Evolutionary conservation across 2,113 vertebrate genomes (phyloP), one percentile per base, ranked within the genome.

Genomic region (Pygoscelis adeliae): DNA sequence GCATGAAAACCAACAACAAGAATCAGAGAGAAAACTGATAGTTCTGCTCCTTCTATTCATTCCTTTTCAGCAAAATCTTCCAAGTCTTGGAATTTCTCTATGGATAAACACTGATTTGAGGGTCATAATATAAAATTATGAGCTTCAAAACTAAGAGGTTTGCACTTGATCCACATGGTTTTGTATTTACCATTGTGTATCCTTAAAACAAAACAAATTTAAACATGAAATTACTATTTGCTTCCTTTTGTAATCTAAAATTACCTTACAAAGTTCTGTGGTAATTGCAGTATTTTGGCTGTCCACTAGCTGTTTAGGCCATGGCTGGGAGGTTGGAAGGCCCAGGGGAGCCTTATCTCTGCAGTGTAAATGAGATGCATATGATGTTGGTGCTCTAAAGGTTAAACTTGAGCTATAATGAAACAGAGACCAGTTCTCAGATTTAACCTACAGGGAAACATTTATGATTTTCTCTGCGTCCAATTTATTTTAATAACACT

Each of bases 401-500:
- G 88, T 97, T 98, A 96, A 96, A 95, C 52, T 32, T 92, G 65
- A 96, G 50, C 30, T 91, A 77, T 50, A 91, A 47, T 42, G 32
- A 53, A 84, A 42, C 58, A 59, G 72, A 96, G 90, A 80, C 38
- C 32, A 62, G 66, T 83, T 84, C 62, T 97, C 77, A 91, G 73
- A 91, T 73, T 95, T 85, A 95, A 94, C 79, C 82, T 73, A 67
- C 52, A 91, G 92, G 95, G 89, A 95, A 97, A 94, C 36, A 96
- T 97, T 96, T 97, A 96, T 87, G 81, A 88, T 78, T 53, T 92
- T 90, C 88, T 90, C 95, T 96, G 81, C 38, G 82, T 98, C 92
- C 83, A 97, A 96, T 97, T 98, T 98, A 94, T 93, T 98, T 97
- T 97, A 98, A 97, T 96, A 96, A 96, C 76, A 82, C 83, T 96